Conservation (phyloP, 1,140 invertebrate species). For the Prorops nasuta region DNA sequence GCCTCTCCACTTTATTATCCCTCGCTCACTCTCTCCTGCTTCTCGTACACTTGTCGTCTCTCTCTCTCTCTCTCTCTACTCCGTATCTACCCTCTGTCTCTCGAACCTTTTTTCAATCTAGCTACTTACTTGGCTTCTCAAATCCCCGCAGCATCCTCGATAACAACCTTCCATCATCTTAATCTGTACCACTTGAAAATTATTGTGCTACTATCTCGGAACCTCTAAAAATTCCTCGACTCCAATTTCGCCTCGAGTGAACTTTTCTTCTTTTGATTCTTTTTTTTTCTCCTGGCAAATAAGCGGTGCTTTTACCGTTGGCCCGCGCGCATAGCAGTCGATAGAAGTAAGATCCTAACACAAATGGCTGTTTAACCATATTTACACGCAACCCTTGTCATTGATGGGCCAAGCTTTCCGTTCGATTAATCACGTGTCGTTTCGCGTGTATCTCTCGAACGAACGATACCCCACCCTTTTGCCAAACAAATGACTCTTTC, state of each 20-base stretch:
- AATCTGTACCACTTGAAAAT: neutral
- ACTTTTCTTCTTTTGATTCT: no score
- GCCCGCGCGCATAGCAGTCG: no score
- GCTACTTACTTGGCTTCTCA: neutral
- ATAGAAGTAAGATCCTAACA: no score
- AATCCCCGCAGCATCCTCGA: neutral
- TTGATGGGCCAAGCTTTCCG: neutral
- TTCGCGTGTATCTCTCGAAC: neutral
- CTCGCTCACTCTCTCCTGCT: neutral
- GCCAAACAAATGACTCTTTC: neutral
- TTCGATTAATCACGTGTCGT: slow-evolving; percentile 12
- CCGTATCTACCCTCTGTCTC: slow-evolving; percentile 2
- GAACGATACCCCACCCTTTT: neutral
- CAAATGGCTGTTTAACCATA: slow-evolving; percentile 11
- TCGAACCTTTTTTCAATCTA: neutral
- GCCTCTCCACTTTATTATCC: slow-evolving; percentile 10
- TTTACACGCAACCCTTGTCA: slow-evolving; percentile 12
- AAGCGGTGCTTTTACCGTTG: no score
- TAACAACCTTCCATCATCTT: no score
- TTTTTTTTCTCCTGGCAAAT: no score
- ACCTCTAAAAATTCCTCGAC: no score
- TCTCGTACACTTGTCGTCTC: neutral
- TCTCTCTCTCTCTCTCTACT: slow-evolving; percentile 10
- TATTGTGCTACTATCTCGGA: no score
- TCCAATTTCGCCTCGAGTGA: no score